Evolutionary conservation across 2,797 vertebrate species (phyloP).

Genomic region (Tenualosa thibaudeaui): DNA sequence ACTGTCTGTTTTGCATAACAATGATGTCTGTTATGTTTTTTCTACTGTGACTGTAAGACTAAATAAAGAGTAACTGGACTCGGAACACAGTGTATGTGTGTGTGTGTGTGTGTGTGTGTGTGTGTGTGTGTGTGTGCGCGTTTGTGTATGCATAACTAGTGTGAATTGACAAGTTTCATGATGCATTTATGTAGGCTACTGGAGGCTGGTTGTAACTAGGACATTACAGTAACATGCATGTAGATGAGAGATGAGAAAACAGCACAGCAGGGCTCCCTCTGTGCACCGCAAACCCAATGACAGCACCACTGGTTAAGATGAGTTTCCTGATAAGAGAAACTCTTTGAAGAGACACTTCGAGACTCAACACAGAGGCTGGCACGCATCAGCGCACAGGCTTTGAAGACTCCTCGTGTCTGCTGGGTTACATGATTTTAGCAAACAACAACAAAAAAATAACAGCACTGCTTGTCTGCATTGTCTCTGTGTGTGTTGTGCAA

Average conservation of each 20-base stretch:
- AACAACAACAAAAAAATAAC: not conserved
- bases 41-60: not conserved
- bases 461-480: not conserved
- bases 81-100: not conserved
- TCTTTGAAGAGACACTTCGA: not conserved
- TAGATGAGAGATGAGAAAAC: not conserved
- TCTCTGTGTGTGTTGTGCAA: not conserved
- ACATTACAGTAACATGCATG: not conserved
- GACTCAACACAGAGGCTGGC: not conserved
- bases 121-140: no score
- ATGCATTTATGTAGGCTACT: not conserved
- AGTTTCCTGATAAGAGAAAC: not conserved
- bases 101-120: no score
- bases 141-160: not conserved
- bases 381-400: not conserved
- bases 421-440: not conserved
- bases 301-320: not conserved
- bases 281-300: not conserved
- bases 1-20: not conserved
- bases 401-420: not conserved
- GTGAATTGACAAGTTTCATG: not conserved
- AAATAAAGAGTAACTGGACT: not conserved
- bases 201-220: not conserved
- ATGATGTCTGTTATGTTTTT: not conserved
- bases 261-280: not conserved